phyloP scores from a whole-genome alignment of 1,140 invertebrate genomes.

The Philotrypesis tridentata region DNA sequence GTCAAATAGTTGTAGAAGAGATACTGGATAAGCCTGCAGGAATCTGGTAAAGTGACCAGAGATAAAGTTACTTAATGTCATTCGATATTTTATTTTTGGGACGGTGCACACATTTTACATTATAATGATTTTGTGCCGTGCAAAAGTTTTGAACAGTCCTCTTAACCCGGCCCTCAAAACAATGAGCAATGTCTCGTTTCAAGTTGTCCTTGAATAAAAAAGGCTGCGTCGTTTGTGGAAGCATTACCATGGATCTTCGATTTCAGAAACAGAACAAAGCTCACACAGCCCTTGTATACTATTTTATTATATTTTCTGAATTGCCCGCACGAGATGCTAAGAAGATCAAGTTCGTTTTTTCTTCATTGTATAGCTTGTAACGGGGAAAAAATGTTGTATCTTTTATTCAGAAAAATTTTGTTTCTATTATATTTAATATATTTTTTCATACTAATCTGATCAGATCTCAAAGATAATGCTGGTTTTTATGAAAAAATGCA shows the following conservation, averaged over 20 bases:
- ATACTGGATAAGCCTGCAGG: slow-evolving; percentile 34
- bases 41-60: slow-evolving; percentile 23
- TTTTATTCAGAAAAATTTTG: slow-evolving; percentile 21
- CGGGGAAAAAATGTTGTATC: slow-evolving; percentile 22
- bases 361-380: slow-evolving; percentile 41
- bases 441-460: slow-evolving; percentile 25
- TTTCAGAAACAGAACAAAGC: slow-evolving; percentile 28
- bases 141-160: slow-evolving; percentile 29
- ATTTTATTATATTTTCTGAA: slow-evolving; percentile 44
- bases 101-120: slow-evolving; percentile 26
- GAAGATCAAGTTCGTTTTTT: slow-evolving; percentile 26
- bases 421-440: not conserved
- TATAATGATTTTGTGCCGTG: slow-evolving; percentile 19
- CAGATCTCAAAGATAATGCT: not conserved
- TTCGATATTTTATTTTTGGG: slow-evolving; percentile 43
- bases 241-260: slow-evolving; percentile 42
- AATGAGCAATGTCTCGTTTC: slow-evolving; percentile 35
- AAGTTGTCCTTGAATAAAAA: slow-evolving; percentile 42
- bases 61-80: slow-evolving; percentile 27
- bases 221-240: slow-evolving; percentile 37
- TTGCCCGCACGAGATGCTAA: slow-evolving; percentile 21
- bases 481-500: slow-evolving; percentile 36
- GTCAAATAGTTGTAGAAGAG: slow-evolving; percentile 33
- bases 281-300: slow-evolving; percentile 34
- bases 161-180: slow-evolving; percentile 4